phyloP scores from a whole-genome alignment of 2,797 vertebrate species.

The Adelosebastes latens region DNA sequence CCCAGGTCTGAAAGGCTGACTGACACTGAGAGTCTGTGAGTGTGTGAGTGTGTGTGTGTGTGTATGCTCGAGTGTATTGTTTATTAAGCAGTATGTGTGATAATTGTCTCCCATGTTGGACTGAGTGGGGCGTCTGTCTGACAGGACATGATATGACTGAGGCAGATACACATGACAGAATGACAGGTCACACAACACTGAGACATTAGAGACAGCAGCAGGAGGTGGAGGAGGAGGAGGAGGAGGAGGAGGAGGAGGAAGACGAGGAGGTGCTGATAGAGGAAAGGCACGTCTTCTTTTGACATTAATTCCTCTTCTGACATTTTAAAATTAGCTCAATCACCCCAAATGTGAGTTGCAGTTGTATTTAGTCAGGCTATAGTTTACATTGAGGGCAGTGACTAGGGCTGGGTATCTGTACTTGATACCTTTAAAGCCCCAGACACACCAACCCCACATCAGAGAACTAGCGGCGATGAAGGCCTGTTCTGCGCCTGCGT shows the following conservation, averaged over 20 bases:
- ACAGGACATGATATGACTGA: conserved; percentile 52
- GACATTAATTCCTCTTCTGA: conserved; percentile 9
- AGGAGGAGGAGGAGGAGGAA: neutral
- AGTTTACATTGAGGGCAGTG: neutral
- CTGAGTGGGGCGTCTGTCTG: conserved; percentile 17
- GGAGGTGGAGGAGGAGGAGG: neutral
- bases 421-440: neutral
- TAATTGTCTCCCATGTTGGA: conserved; percentile 61
- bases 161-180: conserved; percentile 41
- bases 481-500: too few relatives aligned
- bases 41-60: conserved; percentile 6
- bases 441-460: too few relatives aligned
- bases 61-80: conserved; percentile 23
- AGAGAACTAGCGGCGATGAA: too few relatives aligned
- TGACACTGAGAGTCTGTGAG: conserved; percentile 47
- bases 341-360: neutral
- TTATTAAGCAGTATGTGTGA: conserved; percentile 41
- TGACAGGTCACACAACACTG: conserved; percentile 52
- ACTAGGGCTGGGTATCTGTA: neutral
- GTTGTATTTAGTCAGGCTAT: neutral
- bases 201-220: conserved; percentile 37
- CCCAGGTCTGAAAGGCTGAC: conserved; percentile 64
- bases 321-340: neutral
- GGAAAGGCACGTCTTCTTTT: neutral
- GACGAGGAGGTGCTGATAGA: neutral